A percentile compares a stretch with the other conserved stretches of the same genome.
Evolutionary conservation across 2,113 vertebrate genomes (phyloP).

Genomic region (Dermatemys mawii): DNA sequence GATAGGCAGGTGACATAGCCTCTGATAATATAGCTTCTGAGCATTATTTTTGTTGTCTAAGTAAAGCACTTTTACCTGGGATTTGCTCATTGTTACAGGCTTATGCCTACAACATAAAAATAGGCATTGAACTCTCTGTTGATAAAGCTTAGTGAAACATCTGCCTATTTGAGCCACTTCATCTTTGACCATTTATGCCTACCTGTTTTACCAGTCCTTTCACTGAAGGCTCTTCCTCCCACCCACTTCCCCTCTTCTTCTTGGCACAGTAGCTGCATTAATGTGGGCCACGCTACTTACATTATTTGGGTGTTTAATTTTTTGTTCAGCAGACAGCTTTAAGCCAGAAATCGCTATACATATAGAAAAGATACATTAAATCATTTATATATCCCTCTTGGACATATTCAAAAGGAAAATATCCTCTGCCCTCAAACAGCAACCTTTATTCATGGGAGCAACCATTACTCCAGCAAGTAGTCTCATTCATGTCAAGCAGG

Average conservation of each 20-base stretch:
- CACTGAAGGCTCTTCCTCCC: background rate
- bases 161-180: background rate
- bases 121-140: background rate
- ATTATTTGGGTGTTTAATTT: background rate
- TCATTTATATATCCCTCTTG: accelerated
- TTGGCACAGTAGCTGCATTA: accelerated
- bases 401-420: accelerated
- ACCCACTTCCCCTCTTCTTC: background rate
- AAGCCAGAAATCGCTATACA: background rate
- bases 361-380: accelerated
- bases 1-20: background rate
- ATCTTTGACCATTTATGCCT: background rate
- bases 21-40: background rate
- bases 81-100: background rate
- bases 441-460: accelerated
- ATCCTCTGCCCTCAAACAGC: accelerated
- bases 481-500: accelerated
- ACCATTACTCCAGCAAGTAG: accelerated
- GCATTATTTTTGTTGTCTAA: too few relatives aligned
- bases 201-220: background rate
- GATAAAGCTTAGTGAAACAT: accelerated
- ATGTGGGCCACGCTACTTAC: background rate
- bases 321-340: background rate
- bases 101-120: background rate
- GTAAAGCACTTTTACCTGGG: background rate